Base-by-base conservation (phyloP, 2,888 invertebrate species). In the Thymelicus sylvestris region DNA sequence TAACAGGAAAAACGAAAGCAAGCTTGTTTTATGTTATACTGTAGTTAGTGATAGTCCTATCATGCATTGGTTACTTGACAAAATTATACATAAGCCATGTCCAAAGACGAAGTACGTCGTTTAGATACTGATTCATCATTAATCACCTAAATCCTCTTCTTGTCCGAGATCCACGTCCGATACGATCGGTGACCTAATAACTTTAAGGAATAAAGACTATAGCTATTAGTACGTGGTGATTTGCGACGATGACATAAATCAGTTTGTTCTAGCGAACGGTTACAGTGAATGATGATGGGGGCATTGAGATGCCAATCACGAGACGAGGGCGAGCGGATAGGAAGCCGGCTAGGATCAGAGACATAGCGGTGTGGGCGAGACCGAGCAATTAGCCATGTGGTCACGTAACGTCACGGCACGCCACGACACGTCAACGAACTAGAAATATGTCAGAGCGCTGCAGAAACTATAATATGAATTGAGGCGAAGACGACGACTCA, bases 1-100 rank as follows among this genome's bases (percentile, higher is more conserved):
- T 41, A 41, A 50, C 15, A 76, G 75, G 80, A 80, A 83, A 83
- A 83, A 84, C 81, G 83, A 86, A 93, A 91, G 91, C 93, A 92
- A 91, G 91, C 92, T 88, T 85, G 84, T 66, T 66, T 67, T 47
- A 47, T 67, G 67, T 72, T 66, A 69, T 64, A 24, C 24, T 38
- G 15, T 73, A 19, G 71, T 64, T 66, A 70, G 66, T 75, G 73
- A 75, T 72, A 75, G 73, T 73, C 75, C 67, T 77, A 76, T 78
- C 77, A 79, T 80, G 80, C 79, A 79, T 19, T 52, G 39, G 15
- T 52, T 7, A 39, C n/a, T 12, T 8, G 52, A 52, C 64, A 50
- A 19, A 19, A 31, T 7, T 8, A 64, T 52, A 50, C 31, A 15
- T 63, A 15, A 57, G n/a, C 64, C 39, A 12, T 19, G 39, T 52